Evolutionary conservation across 2,888 invertebrate species (phyloP).

Genomic region (Drosophila niveifrons): DNA sequence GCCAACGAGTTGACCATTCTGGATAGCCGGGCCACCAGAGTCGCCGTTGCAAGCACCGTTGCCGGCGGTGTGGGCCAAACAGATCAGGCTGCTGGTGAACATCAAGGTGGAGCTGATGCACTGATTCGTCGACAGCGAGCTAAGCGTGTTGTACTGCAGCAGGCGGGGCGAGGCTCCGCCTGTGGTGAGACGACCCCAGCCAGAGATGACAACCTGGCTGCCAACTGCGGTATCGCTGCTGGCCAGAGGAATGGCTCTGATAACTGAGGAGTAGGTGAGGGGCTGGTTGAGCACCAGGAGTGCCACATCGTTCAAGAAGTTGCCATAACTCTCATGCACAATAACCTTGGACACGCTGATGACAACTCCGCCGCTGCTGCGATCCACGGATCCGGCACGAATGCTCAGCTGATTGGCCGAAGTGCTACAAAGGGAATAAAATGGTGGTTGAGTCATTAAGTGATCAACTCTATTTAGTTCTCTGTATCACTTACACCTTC

Average conservation of each 20-base stretch:
- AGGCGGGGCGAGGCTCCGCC: slow-evolving; percentile 1
- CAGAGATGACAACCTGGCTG: slow-evolving; percentile 8
- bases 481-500: neutral
- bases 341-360: slow-evolving; percentile 9
- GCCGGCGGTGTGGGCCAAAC: too few species aligned
- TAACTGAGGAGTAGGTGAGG: neutral
- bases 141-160: neutral
- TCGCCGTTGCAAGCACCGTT: too few species aligned
- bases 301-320: slow-evolving; percentile 18
- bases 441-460: neutral
- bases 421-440: neutral
- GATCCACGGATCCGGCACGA: slow-evolving; percentile 15
- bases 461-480: neutral
- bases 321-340: slow-evolving; percentile 19
- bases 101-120: too few species aligned
- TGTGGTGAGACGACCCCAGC: neutral
- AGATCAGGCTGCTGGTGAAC: too few species aligned
- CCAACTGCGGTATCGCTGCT: slow-evolving; percentile 2
- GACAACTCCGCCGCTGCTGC: slow-evolving; percentile 3
- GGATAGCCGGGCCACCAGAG: too few species aligned
- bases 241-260: slow-evolving; percentile 15
- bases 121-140: too few species aligned
- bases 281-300: neutral
- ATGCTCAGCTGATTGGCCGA: slow-evolving; percentile 12
- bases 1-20: slow-evolving; percentile 8